Evolutionary conservation across 2,888 invertebrate genomes (phyloP).

Genomic region (Dioctria rufipes): DNA sequence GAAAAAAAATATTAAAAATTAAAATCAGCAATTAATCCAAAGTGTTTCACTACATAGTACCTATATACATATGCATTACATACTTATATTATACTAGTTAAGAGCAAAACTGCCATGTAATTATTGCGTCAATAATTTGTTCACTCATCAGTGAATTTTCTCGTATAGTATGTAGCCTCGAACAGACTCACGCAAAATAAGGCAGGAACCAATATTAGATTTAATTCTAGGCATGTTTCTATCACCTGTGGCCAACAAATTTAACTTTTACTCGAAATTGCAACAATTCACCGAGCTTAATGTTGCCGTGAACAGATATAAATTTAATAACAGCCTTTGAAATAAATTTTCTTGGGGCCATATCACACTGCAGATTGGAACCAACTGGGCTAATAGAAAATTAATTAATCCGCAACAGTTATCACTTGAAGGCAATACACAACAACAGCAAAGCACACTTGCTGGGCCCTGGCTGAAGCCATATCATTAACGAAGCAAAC

Average conservation of each 20-base stretch:
- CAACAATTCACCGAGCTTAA: conserved; percentile 19
- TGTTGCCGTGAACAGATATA: conserved; percentile 22
- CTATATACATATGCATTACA: too few species aligned
- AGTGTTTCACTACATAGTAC: too few species aligned
- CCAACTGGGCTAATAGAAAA: conserved; percentile 51
- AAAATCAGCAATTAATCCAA: too few species aligned
- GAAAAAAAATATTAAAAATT: too few species aligned
- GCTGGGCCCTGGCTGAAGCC: conserved; percentile 5
- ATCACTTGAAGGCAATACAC: conserved; percentile 38
- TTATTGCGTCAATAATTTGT: conserved; percentile 18
- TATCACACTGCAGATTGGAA: conserved; percentile 41
- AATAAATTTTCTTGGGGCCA: conserved; percentile 28
- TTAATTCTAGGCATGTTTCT: not conserved
- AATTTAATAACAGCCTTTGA: conserved; percentile 28
- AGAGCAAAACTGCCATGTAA: not conserved
- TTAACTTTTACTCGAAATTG: conserved; percentile 42
- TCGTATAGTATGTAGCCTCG: not conserved
- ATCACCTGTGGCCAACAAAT: conserved; percentile 47
- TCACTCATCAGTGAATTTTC: conserved; percentile 29
- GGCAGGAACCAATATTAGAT: conserved; percentile 2
- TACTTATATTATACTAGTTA: too few species aligned
- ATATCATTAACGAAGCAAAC: conserved; percentile 18
- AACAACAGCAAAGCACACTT: conserved; percentile 1
- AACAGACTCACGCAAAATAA: conserved; percentile 9
- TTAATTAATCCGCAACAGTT: conserved; percentile 51